Evolutionary conservation across 2,113 vertebrate species (phyloP).

Genomic region (Aspiorhynchus laticeps): DNA sequence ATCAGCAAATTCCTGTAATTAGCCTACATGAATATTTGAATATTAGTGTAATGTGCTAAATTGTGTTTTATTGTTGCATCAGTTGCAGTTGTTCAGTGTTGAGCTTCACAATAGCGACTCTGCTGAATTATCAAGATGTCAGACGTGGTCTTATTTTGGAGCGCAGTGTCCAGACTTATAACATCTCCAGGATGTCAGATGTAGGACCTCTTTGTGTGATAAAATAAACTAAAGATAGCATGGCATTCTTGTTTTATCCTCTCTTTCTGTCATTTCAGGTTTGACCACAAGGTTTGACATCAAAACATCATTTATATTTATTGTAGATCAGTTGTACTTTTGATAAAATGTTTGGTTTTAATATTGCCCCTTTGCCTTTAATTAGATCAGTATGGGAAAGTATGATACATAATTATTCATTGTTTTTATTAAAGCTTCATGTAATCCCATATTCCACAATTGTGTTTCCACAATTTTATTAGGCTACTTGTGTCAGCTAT

Average conservation of each 20-base stretch:
- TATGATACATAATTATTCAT: not conserved
- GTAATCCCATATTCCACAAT: not conserved
- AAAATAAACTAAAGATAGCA: conserved; percentile 25
- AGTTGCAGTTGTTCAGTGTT: not conserved
- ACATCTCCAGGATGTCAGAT: conserved; percentile 30
- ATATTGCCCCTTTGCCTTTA: not conserved
- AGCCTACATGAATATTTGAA: not conserved
- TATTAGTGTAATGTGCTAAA: not conserved
- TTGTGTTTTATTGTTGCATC: not conserved
- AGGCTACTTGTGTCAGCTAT: not conserved
- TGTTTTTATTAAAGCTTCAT: not conserved
- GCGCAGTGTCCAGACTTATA: conserved; percentile 32
- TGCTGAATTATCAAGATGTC: not conserved
- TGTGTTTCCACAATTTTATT: not conserved
- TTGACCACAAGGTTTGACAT: not conserved
- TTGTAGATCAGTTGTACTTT: not conserved
- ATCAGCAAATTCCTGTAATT: not conserved
- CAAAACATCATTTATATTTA: not conserved
- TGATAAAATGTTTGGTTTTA: not conserved
- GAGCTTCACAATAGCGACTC: not conserved
- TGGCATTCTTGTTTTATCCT: conserved; percentile 2
- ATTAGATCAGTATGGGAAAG: not conserved
- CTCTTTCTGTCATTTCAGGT: not conserved
- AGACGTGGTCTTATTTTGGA: not conserved
- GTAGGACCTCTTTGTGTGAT: not conserved